phyloP scores from a whole-genome alignment of 2,113 vertebrate species.

The Pseudonaja textilis region DNA sequence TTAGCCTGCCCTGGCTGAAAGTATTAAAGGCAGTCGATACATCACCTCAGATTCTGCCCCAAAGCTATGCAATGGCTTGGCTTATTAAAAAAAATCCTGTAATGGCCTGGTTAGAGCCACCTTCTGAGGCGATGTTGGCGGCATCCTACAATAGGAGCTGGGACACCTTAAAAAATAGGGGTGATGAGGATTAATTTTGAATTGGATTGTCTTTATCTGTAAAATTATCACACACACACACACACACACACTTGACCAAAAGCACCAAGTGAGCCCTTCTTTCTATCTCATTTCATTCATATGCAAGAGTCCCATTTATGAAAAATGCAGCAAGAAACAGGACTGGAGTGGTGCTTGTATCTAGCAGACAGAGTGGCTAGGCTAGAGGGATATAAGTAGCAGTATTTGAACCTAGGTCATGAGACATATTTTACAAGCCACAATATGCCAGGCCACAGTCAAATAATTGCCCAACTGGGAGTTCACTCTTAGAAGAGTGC shows the following conservation, averaged over 20 bases:
- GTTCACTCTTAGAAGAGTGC: neutral
- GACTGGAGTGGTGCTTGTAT: neutral
- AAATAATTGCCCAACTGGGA: neutral
- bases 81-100: neutral
- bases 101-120: neutral
- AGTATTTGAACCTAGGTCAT: neutral
- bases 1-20: neutral
- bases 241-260: neutral
- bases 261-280: neutral
- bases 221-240: neutral
- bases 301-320: neutral
- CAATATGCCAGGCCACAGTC: neutral
- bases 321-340: neutral
- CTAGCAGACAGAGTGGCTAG: no score
- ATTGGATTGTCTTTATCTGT: neutral
- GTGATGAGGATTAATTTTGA: neutral
- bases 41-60: neutral
- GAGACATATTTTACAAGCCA: neutral
- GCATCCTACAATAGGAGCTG: neutral
- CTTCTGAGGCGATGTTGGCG: neutral
- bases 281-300: neutral
- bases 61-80: neutral
- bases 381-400: neutral
- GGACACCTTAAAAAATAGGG: neutral
- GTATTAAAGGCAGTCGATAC: neutral